Evolutionary conservation across 2,888 invertebrate genomes (phyloP).

Genomic region (Nymphalis polychloros): DNA sequence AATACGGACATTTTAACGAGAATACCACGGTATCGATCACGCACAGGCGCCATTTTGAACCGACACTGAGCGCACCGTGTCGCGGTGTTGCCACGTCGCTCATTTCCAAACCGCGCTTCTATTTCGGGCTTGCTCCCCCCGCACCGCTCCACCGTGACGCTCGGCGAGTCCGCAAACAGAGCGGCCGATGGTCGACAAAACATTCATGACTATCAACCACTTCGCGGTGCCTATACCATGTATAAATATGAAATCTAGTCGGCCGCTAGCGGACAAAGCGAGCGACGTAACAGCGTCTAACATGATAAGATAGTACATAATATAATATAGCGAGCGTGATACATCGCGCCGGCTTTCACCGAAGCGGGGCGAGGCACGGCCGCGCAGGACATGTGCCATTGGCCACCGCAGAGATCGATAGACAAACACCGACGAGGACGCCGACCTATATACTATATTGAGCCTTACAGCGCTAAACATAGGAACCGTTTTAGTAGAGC

Average conservation of each 20-base stretch:
- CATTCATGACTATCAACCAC: constrained; percentile 54
- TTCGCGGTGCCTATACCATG: constrained; percentile 53
- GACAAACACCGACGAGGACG: constrained; percentile 81
- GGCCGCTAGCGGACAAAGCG: constrained; percentile 49
- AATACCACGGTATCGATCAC: constrained; percentile 81
- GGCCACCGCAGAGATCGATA: constrained; percentile 84
- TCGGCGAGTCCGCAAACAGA: constrained; percentile 59
- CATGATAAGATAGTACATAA: constrained; percentile 66
- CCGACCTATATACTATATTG: constrained; percentile 75
- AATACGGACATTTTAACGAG: constrained; percentile 74
- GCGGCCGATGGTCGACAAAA: constrained; percentile 69
- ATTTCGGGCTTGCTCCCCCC: constrained; percentile 74
- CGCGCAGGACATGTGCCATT: constrained; percentile 84
- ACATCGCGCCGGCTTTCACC: constrained; percentile 75
- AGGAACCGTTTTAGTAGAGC: constrained; percentile 66
- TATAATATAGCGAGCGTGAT: constrained; percentile 49
- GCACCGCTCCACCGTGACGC: constrained; percentile 53
- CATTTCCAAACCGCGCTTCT: constrained; percentile 74
- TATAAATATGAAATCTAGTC: constrained; percentile 64
- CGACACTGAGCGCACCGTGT: constrained; percentile 72
- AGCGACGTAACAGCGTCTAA: constrained; percentile 52
- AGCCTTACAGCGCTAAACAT: constrained; percentile 60
- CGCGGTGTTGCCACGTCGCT: constrained; percentile 80
- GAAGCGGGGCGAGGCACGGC: constrained; percentile 68
- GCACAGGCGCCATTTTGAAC: constrained; percentile 81